phyloP scores from a whole-genome alignment of 1,140 invertebrate species.

The Drosophila biarmipes region DNA sequence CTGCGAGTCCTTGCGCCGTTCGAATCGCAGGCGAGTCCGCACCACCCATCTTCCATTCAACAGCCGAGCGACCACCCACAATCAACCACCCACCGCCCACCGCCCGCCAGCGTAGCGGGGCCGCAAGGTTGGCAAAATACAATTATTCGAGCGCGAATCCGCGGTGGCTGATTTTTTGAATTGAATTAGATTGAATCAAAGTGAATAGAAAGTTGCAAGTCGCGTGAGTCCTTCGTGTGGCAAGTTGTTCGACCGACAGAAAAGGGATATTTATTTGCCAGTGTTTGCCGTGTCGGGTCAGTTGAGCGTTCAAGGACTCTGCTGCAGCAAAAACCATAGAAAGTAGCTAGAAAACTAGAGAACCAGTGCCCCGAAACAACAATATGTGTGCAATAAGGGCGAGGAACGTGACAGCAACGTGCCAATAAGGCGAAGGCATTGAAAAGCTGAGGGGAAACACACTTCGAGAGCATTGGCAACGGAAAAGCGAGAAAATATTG shows the following conservation, averaged over 20 bases:
- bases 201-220: slow-evolving; percentile 22
- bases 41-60: slow-evolving; percentile 10
- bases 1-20: slow-evolving; percentile 77
- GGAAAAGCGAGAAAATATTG: slow-evolving; percentile 39
- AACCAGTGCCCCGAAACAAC: slow-evolving; percentile 40
- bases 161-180: slow-evolving; percentile 12
- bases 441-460: slow-evolving; percentile 15
- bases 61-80: slow-evolving; percentile 2
- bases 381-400: slow-evolving; percentile 55
- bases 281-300: slow-evolving; percentile 71
- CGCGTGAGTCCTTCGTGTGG: slow-evolving; percentile 30
- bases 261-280: slow-evolving; percentile 16
- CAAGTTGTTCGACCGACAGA: neutral
- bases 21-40: slow-evolving; percentile 28
- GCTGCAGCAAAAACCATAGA: slow-evolving; percentile 34
- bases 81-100: neutral
- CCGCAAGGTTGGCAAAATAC: slow-evolving; percentile 32
- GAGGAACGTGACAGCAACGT: slow-evolving; percentile 44
- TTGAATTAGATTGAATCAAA: slow-evolving; percentile 20
- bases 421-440: slow-evolving; percentile 25
- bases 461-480: slow-evolving; percentile 20
- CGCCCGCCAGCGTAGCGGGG: slow-evolving; percentile 3
- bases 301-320: slow-evolving; percentile 81
- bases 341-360: slow-evolving; percentile 23
- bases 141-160: slow-evolving; percentile 39